Evolutionary conservation across 2,888 invertebrate genomes (phyloP).

Genomic region (Acanthosepion esculentum): DNA sequence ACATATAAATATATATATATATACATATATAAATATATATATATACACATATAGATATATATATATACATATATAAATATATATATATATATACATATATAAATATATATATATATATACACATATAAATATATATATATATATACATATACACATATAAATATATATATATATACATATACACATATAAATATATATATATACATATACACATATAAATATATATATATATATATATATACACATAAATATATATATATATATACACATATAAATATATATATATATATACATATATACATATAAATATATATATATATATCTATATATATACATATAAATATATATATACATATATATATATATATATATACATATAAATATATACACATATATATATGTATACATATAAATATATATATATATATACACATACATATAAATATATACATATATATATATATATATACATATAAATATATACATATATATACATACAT

Average conservation of each 20-base stretch:
- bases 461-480: slow-evolving; percentile 35
- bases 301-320: too few relatives aligned
- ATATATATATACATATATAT: neutral
- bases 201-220: neutral
- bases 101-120: neutral
- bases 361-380: slow-evolving; percentile 36
- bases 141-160: neutral
- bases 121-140: neutral
- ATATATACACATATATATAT: neutral
- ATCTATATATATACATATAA: too few relatives aligned
- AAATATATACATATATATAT: slow-evolving; percentile 3
- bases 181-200: neutral
- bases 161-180: neutral
- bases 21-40: neutral
- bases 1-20: neutral
- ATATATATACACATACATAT: slow-evolving; percentile 21
- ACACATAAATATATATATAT: neutral
- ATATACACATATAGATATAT: neutral
- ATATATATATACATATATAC: neutral
- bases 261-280: neutral
- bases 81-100: neutral
- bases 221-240: neutral
- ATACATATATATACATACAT: neutral
- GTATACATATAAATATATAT: too few relatives aligned
- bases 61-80: neutral